These are phyloP conservation scores for Drosophila navojoa DNA, from an alignment of 1,140 invertebrate genomes.

Conservation along the genomic window DNA sequence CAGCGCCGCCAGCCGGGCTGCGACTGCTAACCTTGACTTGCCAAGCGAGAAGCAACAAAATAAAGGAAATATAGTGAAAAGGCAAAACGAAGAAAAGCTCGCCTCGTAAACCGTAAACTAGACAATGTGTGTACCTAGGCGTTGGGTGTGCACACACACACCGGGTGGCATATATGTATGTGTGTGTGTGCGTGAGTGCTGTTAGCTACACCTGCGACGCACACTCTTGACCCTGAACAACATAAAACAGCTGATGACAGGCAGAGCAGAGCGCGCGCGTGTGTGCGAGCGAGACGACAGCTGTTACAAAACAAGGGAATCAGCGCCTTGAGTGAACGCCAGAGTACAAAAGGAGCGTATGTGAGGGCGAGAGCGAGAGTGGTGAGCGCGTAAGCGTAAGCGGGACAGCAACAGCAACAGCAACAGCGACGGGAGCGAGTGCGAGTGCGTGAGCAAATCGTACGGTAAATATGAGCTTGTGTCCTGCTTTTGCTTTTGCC, in stretches of 20 bases:
- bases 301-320: background rate
- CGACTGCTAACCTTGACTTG: conserved; percentile 54
- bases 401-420: conserved; percentile 19
- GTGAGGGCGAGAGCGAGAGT: conserved; percentile 13
- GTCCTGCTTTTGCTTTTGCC: background rate
- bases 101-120: conserved; percentile 70
- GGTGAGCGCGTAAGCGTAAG: conserved; percentile 7
- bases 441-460: background rate
- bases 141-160: background rate
- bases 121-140: conserved; percentile 43
- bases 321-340: conserved; percentile 4
- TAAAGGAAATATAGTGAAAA: conserved; percentile 11
- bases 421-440: background rate
- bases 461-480: background rate
- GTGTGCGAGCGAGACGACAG: no score
- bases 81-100: conserved; percentile 56
- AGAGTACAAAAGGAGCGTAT: no score
- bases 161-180: background rate
- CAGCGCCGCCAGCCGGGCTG: background rate
- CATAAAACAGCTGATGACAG: conserved; percentile 80
- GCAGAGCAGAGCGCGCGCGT: conserved; percentile 9
- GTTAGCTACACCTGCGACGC: conserved; percentile 67
- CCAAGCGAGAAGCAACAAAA: conserved; percentile 29
- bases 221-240: conserved; percentile 78
- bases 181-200: conserved; percentile 11